A percentile compares a stretch with the other conserved stretches of the same genome.
phyloP scores from a whole-genome alignment of 2,797 vertebrate species.

The Botia kubotai region DNA sequence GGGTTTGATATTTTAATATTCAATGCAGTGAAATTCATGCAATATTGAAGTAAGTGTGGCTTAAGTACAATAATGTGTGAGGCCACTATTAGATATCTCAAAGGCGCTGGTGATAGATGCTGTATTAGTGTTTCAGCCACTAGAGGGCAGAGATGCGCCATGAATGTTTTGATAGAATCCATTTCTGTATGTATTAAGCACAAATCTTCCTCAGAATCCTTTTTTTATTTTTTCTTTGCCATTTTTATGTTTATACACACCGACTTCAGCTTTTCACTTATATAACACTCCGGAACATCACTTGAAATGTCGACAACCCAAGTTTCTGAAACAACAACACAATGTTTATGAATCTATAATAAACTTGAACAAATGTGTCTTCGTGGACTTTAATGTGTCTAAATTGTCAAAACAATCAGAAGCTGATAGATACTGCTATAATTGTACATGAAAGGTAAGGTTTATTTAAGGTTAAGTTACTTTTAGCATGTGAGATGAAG shows the following conservation, averaged over 20 bases:
- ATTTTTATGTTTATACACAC: not conserved
- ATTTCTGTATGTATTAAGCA: not conserved
- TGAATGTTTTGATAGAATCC: not conserved
- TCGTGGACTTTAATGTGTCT: not conserved
- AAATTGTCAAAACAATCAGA: not conserved
- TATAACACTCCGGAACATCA: not conserved
- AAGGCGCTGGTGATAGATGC: not conserved
- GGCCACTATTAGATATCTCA: not conserved
- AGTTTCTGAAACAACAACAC: not conserved
- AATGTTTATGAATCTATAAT: not conserved
- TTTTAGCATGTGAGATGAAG: not conserved
- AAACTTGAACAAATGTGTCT: not conserved
- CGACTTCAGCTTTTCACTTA: no score
- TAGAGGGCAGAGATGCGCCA: constrained; percentile 31
- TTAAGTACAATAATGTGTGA: constrained; percentile 8
- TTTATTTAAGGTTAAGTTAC: not conserved
- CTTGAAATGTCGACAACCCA: not conserved
- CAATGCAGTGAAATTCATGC: not conserved
- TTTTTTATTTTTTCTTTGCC: no score
- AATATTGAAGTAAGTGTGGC: constrained; percentile 8
- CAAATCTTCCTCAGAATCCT: not conserved
- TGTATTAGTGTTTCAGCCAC: constrained; percentile 19
- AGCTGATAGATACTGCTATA: not conserved
- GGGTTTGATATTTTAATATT: not conserved
- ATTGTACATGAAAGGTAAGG: not conserved